phyloP scores from a whole-genome alignment of 2,888 invertebrate genomes.

The Strigamia maritima region DNA sequence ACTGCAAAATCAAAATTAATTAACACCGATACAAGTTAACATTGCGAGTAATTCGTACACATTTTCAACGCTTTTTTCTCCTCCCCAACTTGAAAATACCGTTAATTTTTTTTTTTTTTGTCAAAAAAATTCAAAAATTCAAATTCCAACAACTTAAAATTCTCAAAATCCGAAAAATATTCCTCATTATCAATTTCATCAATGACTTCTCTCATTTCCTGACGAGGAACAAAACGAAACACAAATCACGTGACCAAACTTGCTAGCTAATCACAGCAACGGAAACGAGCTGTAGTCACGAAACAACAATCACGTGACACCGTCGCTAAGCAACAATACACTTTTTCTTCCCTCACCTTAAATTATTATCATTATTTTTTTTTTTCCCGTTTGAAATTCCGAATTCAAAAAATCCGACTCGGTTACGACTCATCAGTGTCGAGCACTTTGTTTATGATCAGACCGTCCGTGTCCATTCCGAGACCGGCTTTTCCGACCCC shows the following conservation, averaged over 20 bases:
- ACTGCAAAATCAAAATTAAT: background rate
- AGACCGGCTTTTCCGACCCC: slow-evolving; percentile 13
- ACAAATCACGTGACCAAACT: slow-evolving; percentile 1
- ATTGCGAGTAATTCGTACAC: background rate
- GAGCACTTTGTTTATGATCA: background rate
- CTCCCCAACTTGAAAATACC: background rate
- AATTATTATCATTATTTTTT: background rate
- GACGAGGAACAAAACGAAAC: slow-evolving; percentile 19
- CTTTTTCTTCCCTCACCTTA: background rate
- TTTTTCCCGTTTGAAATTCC: background rate
- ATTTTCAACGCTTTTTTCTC: background rate
- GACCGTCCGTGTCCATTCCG: background rate
- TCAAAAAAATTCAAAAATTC: background rate
- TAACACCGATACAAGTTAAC: background rate
- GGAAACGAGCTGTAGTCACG: slow-evolving; percentile 3
- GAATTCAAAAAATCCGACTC: background rate
- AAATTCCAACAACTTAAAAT: no score
- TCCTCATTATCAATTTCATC: background rate
- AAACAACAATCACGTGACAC: background rate
- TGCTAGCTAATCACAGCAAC: slow-evolving; percentile 6
- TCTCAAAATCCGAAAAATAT: background rate
- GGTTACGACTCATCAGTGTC: slow-evolving; percentile 1
- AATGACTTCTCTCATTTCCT: slow-evolving; percentile 5
- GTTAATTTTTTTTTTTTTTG: background rate
- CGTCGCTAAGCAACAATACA: background rate